Evolutionary conservation across 2,888 invertebrate genomes (phyloP).

Genomic region (Muscina levida): DNA sequence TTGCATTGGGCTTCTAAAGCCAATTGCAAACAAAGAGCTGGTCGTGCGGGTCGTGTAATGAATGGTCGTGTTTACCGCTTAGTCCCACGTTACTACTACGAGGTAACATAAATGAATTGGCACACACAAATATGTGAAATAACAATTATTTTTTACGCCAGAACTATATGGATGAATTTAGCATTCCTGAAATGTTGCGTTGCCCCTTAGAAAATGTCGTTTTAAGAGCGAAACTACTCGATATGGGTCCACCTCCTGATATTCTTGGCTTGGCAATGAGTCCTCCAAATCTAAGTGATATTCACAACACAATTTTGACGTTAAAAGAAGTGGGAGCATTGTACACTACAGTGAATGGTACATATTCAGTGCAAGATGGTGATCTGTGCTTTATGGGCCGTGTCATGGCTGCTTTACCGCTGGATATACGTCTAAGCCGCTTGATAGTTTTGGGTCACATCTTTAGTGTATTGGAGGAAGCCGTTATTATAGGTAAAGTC

Average conservation of each 20-base stretch:
- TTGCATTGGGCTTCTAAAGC: slow-evolving; percentile 93
- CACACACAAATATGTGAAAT: no score
- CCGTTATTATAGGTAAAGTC: slow-evolving; percentile 87
- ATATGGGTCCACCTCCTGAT: slow-evolving; percentile 89
- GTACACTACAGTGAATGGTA: slow-evolving; percentile 82
- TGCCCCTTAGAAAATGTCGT: slow-evolving; percentile 91
- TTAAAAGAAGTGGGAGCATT: slow-evolving; percentile 94
- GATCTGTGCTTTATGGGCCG: slow-evolving; percentile 92
- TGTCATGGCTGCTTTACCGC: slow-evolving; percentile 90
- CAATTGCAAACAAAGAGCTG: slow-evolving; percentile 93
- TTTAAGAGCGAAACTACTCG: slow-evolving; percentile 89
- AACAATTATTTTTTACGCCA: slow-evolving; percentile 67
- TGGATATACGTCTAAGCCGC: slow-evolving; percentile 91
- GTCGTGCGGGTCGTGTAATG: slow-evolving; percentile 93
- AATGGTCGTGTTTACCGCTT: slow-evolving; percentile 93
- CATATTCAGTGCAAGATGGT: slow-evolving; percentile 85
- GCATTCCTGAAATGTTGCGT: slow-evolving; percentile 88
- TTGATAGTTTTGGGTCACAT: slow-evolving; percentile 92
- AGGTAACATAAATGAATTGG: slow-evolving; percentile 77
- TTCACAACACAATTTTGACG: slow-evolving; percentile 89
- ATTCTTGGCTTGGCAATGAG: slow-evolving; percentile 91
- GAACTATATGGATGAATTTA: slow-evolving; percentile 82
- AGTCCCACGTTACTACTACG: slow-evolving; percentile 85
- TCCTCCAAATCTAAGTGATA: slow-evolving; percentile 91
- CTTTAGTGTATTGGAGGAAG: slow-evolving; percentile 91